A percentile compares a stretch with the other conserved stretches of the same genome.
Conservation (phyloP, 2,113 vertebrate genomes). For the Bubalus kerabau region DNA sequence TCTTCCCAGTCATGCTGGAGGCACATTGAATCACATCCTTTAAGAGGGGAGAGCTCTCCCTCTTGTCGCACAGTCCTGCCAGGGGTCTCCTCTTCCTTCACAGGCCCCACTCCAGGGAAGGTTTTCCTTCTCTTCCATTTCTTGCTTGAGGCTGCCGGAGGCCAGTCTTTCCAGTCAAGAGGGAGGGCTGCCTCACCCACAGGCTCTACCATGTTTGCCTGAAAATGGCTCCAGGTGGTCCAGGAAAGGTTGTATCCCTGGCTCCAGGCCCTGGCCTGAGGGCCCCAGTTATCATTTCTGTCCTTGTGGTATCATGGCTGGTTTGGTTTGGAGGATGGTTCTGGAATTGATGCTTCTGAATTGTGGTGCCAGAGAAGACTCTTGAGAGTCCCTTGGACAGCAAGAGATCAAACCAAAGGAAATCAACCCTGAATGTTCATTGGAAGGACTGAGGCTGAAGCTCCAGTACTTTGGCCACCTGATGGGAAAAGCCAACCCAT, state of each 20-base stretch:
- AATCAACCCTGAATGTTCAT: not conserved
- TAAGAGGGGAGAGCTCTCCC: slow-evolving; percentile 88
- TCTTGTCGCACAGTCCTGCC: slow-evolving; percentile 71
- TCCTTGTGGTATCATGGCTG: not conserved
- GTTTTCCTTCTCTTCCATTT: slow-evolving; percentile 77
- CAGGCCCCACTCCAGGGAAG: not conserved
- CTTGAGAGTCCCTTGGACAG: not conserved
- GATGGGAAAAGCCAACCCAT: not conserved
- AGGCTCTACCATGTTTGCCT: not conserved
- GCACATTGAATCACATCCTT: slow-evolving; percentile 93
- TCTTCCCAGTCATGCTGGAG: slow-evolving; percentile 71
- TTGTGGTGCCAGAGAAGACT: not conserved
- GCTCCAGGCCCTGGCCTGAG: slow-evolving; percentile 64
- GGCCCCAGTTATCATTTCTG: not conserved
- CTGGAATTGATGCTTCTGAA: not conserved
- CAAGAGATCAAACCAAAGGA: not conserved
- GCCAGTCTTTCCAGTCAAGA: slow-evolving; percentile 82
- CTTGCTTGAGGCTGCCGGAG: slow-evolving; percentile 61
- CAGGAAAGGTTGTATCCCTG: slow-evolving; percentile 24
- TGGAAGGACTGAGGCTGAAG: not conserved
- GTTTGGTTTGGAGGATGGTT: not conserved
- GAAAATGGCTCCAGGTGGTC: not conserved
- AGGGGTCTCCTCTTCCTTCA: slow-evolving; percentile 72
- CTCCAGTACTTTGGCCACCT: not conserved
- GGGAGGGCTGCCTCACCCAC: slow-evolving; percentile 46